These are phyloP conservation scores for Penelope pileata DNA, from an alignment of 2,113 vertebrate species.

Conservation along the genomic window DNA sequence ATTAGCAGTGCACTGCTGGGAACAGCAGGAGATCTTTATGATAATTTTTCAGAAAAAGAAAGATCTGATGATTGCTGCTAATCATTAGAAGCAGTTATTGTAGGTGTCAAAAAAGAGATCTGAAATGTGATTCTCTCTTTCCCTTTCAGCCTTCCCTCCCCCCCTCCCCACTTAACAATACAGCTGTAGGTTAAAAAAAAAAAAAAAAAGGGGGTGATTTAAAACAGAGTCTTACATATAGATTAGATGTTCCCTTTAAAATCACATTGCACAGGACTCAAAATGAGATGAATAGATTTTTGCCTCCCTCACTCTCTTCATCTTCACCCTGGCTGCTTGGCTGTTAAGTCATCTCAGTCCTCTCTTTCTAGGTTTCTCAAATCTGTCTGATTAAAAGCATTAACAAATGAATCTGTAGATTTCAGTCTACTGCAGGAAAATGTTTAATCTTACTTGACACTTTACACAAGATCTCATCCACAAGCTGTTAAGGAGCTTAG, in stretches of 20 bases:
- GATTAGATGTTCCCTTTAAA: background rate
- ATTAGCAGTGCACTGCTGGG: conserved; percentile 74
- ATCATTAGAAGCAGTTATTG: conserved; percentile 69
- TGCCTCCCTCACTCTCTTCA: background rate
- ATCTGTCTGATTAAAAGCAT: conserved; percentile 23
- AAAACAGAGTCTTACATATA: background rate
- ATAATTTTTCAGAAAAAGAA: conserved; percentile 64
- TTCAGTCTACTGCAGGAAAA: background rate
- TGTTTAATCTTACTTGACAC: conserved; percentile 47
- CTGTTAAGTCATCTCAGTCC: background rate
- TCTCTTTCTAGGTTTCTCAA: background rate
- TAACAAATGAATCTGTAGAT: conserved; percentile 41
- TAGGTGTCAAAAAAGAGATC: conserved; percentile 18
- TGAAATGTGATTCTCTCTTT: background rate
- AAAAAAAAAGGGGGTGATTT: background rate
- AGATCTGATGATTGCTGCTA: conserved; percentile 71
- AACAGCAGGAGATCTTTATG: conserved; percentile 73
- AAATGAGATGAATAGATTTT: background rate
- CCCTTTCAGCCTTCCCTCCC: background rate
- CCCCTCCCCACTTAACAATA: background rate
- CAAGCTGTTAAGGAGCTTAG: conserved; percentile 40
- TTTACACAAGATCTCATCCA: background rate
- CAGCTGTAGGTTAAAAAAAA: background rate
- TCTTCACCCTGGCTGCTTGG: background rate
- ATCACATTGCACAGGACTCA: background rate